These are phyloP conservation scores for Stichopus horrens DNA, from an alignment of 53 echinoderm and acorn worm genomes.

Conservation along the genomic window DNA sequence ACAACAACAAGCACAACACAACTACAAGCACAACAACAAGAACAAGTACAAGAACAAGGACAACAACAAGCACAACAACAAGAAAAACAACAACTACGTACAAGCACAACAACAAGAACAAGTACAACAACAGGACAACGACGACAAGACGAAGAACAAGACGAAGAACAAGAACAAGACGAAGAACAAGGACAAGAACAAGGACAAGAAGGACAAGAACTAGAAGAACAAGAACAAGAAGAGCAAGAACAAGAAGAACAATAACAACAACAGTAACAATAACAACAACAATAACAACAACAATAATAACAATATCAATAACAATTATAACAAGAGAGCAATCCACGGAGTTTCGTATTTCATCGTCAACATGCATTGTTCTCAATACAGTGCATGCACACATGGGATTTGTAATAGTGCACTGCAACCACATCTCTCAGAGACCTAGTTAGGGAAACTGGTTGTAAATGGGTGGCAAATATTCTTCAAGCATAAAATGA, in stretches of 20 bases:
- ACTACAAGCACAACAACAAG: background rate
- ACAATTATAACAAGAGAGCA: background rate
- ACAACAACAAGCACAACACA: conserved; percentile 11
- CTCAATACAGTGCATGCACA: too few species aligned
- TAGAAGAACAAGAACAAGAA: background rate
- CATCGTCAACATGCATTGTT: too few species aligned
- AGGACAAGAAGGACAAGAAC: background rate
- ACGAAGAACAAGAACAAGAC: conserved; percentile 18
- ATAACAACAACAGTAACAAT: background rate
- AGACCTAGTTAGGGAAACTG: too few species aligned
- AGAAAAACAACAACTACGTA: conserved; percentile 6
- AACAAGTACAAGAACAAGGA: conserved; percentile 14
- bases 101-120: too few species aligned
- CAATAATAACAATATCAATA: background rate
- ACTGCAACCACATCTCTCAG: too few species aligned
- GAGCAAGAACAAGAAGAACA: background rate
- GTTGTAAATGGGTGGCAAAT: too few species aligned
- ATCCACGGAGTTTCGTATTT: too few species aligned
- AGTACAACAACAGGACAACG: background rate
- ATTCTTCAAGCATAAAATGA: too few species aligned
- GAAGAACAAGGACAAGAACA: conserved; percentile 10
- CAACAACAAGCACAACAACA: conserved; percentile 20
- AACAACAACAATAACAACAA: conserved; percentile 2
- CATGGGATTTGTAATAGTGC: too few species aligned
- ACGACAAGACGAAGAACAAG: conserved; percentile 16